A percentile compares a stretch with the other conserved stretches of the same genome.
Conservation (phyloP, 2,888 invertebrate species). For the Diaperis boleti region DNA sequence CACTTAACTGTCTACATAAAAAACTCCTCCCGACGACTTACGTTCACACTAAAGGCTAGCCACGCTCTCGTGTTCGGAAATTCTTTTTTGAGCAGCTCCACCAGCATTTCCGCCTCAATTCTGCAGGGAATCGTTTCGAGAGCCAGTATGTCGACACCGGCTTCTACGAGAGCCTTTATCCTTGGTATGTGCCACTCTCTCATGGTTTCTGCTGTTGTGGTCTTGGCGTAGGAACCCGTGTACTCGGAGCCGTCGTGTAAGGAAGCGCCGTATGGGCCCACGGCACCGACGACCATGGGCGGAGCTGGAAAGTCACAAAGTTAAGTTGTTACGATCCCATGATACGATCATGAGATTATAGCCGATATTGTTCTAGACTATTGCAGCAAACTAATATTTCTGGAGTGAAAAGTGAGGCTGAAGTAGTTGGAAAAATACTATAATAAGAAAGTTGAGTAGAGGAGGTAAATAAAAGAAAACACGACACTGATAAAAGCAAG, state of each 20-base stretch:
- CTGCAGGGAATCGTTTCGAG: conserved; percentile 93
- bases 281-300: conserved; percentile 86
- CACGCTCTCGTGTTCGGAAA: conserved; percentile 86
- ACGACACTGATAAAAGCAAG: too few relatives aligned
- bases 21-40: too few relatives aligned
- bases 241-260: conserved; percentile 94
- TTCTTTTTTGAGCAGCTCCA: conserved; percentile 79
- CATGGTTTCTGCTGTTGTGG: conserved; percentile 73
- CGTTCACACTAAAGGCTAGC: conserved; percentile 90
- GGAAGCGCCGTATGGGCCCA: conserved; percentile 94
- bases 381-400: too few relatives aligned
- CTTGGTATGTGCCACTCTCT: conserved; percentile 88
- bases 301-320: conserved; percentile 55
- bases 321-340: too few relatives aligned
- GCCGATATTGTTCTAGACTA: too few relatives aligned
- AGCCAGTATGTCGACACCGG: conserved; percentile 87
- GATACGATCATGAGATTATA: too few relatives aligned
- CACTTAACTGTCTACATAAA: too few relatives aligned
- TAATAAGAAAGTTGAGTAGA: too few relatives aligned
- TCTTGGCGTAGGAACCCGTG: conserved; percentile 83
- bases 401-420: too few relatives aligned
- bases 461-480: too few relatives aligned
- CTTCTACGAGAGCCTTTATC: conserved; percentile 81
- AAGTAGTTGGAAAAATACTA: too few relatives aligned
- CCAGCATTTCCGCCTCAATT: conserved; percentile 84